phyloP scores from a whole-genome alignment of 2,113 vertebrate species.

The Sceloporus tristichus region DNA sequence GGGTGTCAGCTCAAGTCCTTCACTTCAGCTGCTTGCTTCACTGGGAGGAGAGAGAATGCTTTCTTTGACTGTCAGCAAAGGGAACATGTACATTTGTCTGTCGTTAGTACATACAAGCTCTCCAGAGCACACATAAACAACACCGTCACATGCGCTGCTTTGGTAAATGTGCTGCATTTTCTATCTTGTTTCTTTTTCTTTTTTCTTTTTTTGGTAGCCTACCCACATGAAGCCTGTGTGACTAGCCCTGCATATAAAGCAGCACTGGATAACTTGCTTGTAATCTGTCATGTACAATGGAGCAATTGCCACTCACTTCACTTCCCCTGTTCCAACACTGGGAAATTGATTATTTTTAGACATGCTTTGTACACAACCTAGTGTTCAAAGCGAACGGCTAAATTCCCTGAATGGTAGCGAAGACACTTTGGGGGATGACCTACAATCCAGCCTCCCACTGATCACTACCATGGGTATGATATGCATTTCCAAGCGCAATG shows the following conservation, averaged over 20 bases:
- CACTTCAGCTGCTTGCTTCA: conserved; percentile 67
- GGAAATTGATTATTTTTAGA: conserved; percentile 64
- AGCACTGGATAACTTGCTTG: conserved; percentile 31
- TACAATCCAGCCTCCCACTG: conserved; percentile 54
- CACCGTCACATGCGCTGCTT: conserved; percentile 25
- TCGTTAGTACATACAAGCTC: conserved; percentile 55
- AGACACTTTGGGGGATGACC: conserved; percentile 63
- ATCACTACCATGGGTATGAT: conserved; percentile 51
- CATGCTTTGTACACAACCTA: conserved; percentile 54
- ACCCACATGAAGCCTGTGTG: conserved; percentile 46
- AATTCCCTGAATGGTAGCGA: conserved; percentile 71
- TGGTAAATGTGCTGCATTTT: conserved; percentile 45
- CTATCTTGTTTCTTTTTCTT: conserved; percentile 38
- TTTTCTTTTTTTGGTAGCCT: conserved; percentile 47
- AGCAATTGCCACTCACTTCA: conserved; percentile 45
- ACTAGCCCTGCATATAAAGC: conserved; percentile 42
- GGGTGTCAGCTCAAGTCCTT: conserved; percentile 52
- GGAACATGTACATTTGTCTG: conserved; percentile 34
- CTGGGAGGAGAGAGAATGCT: conserved; percentile 46
- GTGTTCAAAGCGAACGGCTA: conserved; percentile 62
- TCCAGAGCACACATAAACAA: conserved; percentile 65
- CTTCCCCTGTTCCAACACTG: conserved; percentile 51
- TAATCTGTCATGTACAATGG: conserved; percentile 50
- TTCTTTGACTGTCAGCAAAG: conserved; percentile 62
- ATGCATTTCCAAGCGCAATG: conserved; percentile 22